Conservation (phyloP, 2,113 vertebrate species). For the Halcyon senegalensis region DNA sequence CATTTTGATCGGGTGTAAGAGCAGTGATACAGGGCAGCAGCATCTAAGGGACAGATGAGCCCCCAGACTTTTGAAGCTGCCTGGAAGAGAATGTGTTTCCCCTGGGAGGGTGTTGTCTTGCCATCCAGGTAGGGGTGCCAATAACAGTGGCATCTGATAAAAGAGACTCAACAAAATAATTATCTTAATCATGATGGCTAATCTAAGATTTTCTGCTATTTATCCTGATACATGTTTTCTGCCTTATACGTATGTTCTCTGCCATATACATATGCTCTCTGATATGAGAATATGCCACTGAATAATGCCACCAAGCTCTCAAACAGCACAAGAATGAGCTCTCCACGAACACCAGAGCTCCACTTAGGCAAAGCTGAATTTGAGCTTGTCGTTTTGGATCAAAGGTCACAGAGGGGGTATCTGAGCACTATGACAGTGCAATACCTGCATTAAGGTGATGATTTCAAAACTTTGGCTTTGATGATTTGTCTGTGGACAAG, state of each 20-base stretch:
- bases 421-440: not conserved
- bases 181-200: not conserved
- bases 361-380: not conserved
- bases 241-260: not conserved
- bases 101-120: not conserved
- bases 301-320: not conserved
- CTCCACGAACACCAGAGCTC: not conserved
- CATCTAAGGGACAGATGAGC: not conserved
- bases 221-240: not conserved
- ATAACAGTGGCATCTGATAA: not conserved
- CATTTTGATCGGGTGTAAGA: not conserved
- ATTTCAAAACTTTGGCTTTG: not conserved
- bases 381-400: not conserved
- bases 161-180: not conserved
- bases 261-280: not conserved
- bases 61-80: not conserved
- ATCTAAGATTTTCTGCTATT: not conserved
- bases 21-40: not conserved
- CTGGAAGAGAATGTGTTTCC: not conserved
- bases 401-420: not conserved
- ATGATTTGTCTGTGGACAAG: not conserved
- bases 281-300: not conserved
- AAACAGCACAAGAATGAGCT: not conserved
- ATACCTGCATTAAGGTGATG: not conserved
- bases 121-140: not conserved